Evolutionary conservation across 1,140 invertebrate genomes (phyloP).

Genomic region (Euwallacea fornicatus): DNA sequence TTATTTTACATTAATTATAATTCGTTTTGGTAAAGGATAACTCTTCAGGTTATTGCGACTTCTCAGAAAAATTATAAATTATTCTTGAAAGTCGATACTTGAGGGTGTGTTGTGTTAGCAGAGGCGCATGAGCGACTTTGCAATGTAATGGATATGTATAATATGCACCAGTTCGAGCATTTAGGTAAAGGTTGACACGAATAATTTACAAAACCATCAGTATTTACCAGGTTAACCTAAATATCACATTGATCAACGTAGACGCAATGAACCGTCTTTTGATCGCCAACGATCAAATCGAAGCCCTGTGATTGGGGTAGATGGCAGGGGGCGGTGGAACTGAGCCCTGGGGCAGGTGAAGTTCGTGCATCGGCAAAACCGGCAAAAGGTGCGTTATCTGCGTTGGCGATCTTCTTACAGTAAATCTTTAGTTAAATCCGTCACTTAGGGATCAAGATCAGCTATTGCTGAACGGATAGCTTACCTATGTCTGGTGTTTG

Average conservation of each 20-base stretch:
- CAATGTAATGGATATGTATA: too few relatives aligned
- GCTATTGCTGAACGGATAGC: background rate
- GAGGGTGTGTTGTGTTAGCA: too few relatives aligned
- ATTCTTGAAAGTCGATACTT: too few relatives aligned
- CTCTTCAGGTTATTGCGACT: too few relatives aligned
- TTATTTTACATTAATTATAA: too few relatives aligned
- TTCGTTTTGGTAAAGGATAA: too few relatives aligned
- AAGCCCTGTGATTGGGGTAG: constrained; percentile 60
- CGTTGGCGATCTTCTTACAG: constrained; percentile 69
- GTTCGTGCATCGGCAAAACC: constrained; percentile 61
- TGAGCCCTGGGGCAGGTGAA: constrained; percentile 57
- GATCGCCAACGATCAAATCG: constrained; percentile 55
- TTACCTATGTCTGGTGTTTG: constrained; percentile 59
- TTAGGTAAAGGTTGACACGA: constrained; percentile 7
- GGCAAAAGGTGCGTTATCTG: constrained; percentile 73
- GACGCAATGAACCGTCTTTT: background rate
- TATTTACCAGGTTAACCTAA: constrained; percentile 21
- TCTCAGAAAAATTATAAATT: too few relatives aligned
- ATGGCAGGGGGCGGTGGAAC: constrained; percentile 57
- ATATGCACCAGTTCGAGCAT: too few relatives aligned
- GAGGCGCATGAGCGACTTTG: too few relatives aligned
- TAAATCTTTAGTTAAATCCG: constrained; percentile 57
- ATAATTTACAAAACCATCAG: constrained; percentile 4
- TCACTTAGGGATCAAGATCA: constrained; percentile 1
- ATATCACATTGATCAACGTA: constrained; percentile 30